Conservation (phyloP, 2,113 vertebrate genomes). For the Anarrhichthys ocellatus region DNA sequence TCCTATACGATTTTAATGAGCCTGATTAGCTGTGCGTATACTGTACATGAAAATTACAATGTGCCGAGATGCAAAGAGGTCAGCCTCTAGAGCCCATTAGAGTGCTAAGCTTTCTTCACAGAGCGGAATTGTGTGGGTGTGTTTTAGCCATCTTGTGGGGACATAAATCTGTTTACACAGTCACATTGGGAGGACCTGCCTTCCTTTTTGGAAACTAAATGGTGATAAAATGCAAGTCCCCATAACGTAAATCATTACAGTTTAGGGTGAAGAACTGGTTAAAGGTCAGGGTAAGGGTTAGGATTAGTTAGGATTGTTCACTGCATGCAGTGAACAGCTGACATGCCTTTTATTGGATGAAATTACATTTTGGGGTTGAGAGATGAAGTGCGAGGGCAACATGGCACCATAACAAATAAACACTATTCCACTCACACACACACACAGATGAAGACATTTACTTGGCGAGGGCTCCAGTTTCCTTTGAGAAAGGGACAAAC, state of each 20-base stretch:
- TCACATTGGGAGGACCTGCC: no score
- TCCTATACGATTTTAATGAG: constrained; percentile 26
- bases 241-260: no score
- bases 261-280: no score
- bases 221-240: no score
- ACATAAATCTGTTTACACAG: no score
- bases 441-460: constrained; percentile 10
- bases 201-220: no score
- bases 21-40: constrained; percentile 8
- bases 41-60: neutral
- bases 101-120: neutral
- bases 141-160: no score
- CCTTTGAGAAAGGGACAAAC: constrained; percentile 7
- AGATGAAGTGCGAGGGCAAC: constrained; percentile 21
- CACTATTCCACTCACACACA: constrained; percentile 14
- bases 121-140: neutral
- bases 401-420: constrained; percentile 43
- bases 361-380: constrained; percentile 18
- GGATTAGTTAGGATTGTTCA: no score
- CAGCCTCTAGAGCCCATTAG: constrained; percentile 10
- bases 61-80: neutral
- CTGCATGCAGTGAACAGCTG: neutral
- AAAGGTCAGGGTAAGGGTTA: no score
- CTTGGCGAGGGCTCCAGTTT: neutral
- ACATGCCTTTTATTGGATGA: constrained; percentile 12